Percentiles rank a stretch among this genome's conserved stretches.
Conservation (phyloP, 2,797 vertebrate species). For the Cacajao melanocephalus region DNA sequence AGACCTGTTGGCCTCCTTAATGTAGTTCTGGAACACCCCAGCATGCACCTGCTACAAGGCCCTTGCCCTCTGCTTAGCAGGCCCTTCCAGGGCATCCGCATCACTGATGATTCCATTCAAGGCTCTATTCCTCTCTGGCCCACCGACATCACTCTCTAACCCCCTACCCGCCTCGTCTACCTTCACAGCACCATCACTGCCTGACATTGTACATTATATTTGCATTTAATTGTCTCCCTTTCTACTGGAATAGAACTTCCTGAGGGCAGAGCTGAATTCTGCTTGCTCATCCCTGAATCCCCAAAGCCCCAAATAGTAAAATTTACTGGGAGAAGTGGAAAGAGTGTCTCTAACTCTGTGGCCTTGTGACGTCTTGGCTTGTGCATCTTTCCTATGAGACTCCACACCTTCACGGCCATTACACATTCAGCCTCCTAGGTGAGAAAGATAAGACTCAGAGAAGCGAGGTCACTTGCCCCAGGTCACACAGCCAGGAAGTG, state of each 20-base stretch:
- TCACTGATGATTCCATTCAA: not conserved
- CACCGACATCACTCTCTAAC: not conserved
- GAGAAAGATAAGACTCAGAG: not conserved
- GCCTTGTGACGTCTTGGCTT: rapidly evolving
- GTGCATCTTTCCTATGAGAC: not conserved
- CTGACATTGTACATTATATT: not conserved
- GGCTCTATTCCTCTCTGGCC: not conserved
- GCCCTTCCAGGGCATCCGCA: not conserved
- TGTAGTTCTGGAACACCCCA: not conserved
- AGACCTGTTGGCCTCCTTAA: rapidly evolving
- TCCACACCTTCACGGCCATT: not conserved
- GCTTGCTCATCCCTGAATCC: not conserved
- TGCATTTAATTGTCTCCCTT: not conserved
- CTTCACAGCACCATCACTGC: too few relatives aligned
- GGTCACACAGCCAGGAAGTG: not conserved
- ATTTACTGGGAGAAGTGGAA: not conserved
- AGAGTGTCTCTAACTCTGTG: not conserved
- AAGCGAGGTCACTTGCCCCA: not conserved
- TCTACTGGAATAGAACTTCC: not conserved
- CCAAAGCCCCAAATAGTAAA: not conserved
- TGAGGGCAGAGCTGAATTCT: not conserved
- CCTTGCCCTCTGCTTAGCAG: not conserved
- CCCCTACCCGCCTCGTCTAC: too few relatives aligned
- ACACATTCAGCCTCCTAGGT: not conserved
- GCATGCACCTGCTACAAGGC: not conserved